Base-by-base conservation (phyloP, 2,888 invertebrate species). In the Laspeyria flexula region DNA sequence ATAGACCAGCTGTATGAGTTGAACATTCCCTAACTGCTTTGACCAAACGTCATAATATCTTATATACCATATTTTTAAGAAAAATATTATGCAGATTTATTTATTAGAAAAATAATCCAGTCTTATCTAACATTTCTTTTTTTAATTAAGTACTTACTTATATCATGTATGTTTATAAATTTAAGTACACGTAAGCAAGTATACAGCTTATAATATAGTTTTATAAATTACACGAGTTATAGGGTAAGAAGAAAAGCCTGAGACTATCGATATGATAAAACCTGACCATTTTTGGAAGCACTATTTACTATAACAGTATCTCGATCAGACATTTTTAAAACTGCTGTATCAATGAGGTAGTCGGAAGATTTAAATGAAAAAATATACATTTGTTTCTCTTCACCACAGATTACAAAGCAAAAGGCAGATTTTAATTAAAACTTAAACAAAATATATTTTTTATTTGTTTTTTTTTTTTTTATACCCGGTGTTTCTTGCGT, bases 321-420 rank as follows among this genome's bases (percentile, higher is more conserved):
- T 43, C 29, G 48, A 45, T 44, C 40, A 54, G 43, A 52, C 43
- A 39, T 34, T 55, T 55, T 46, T 54, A 52, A 33, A 51, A 60
- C 54, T 63, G 63, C 58, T 73, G 70, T 62, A 56, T 64, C 50
- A 59, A 68, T 74, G 83, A 83, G 82, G 81, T 83, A 80, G 81
- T 74, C 51, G 37, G 59, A 72, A 69, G 63, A 71, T 63, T n/a
- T n/a, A 38, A 56, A 66, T 62, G 52, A 66, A 71, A 73, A 67
- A 69, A 69, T 68, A 71, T 60, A 71, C 45, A 45, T 31, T 66
- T 51, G 46, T 25, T 6, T 25, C 25, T 25, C 9, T 25, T 2
- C 21, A 21, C n/a, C n/a, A n/a, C n/a, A n/a, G n/a, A n/a, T n/a
- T n/a, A n/a, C n/a, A n/a, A n/a, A n/a, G n/a, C n/a, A n/a, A n/a